These are phyloP conservation scores for Ganaspis brasiliensis DNA, from an alignment of 2,888 invertebrate genomes.

Conservation along the genomic window DNA sequence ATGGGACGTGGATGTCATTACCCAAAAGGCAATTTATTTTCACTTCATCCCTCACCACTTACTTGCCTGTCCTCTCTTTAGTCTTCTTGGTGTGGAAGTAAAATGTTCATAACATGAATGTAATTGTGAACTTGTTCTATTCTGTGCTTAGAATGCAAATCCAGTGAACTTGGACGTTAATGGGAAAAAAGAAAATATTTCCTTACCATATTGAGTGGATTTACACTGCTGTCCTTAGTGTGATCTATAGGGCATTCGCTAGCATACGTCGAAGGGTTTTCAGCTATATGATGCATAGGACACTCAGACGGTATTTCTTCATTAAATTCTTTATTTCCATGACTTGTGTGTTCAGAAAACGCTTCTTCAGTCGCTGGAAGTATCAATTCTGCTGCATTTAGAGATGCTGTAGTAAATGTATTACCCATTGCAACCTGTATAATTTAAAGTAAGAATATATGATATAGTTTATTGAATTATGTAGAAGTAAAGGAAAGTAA, in stretches of 20 bases:
- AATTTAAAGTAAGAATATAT: neutral
- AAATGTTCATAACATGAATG: too few relatives aligned
- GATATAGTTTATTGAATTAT: neutral
- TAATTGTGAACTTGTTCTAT: too few relatives aligned
- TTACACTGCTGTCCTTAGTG: conserved; percentile 84
- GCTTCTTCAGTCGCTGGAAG: conserved; percentile 71
- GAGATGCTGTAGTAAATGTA: conserved; percentile 83
- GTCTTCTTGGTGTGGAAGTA: too few relatives aligned
- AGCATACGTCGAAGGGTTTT: conserved; percentile 64
- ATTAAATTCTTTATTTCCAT: conserved; percentile 63
- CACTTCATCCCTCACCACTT: too few relatives aligned
- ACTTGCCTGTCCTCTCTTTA: too few relatives aligned
- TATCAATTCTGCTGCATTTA: conserved; percentile 82
- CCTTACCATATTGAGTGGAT: conserved; percentile 91
- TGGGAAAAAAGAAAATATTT: too few relatives aligned
- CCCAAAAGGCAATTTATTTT: too few relatives aligned
- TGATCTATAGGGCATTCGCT: conserved; percentile 89
- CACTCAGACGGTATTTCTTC: conserved; percentile 89
- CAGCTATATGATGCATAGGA: conserved; percentile 89
- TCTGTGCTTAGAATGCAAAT: too few relatives aligned
- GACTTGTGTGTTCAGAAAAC: conserved; percentile 52
- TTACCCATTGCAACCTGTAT: conserved; percentile 82
- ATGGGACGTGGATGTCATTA: too few relatives aligned
- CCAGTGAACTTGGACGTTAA: too few relatives aligned
- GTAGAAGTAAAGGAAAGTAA: too few relatives aligned